Evolutionary conservation across 2,797 vertebrate genomes (phyloP).

Genomic region (Pristis pectinata): DNA sequence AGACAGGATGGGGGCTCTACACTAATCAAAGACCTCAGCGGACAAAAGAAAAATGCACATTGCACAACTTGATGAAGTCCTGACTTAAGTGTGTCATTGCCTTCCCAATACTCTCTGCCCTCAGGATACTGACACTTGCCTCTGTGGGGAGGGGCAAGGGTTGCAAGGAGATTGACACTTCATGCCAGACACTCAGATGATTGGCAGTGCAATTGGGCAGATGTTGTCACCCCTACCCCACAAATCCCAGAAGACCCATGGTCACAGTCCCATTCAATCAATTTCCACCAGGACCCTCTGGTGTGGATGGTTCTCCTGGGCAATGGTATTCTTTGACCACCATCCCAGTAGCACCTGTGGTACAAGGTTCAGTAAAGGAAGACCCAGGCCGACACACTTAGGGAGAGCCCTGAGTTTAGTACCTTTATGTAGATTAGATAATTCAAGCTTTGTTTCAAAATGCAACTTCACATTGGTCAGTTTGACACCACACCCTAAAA

Average conservation of each 20-base stretch:
- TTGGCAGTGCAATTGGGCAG: background rate
- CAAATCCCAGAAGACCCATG: background rate
- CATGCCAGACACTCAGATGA: background rate
- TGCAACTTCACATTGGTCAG: background rate
- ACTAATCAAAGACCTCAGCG: background rate
- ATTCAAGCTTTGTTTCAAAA: background rate
- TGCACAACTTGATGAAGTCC: background rate
- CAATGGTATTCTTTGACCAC: background rate
- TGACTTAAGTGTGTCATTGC: background rate
- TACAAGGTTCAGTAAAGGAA: background rate
- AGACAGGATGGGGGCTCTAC: background rate
- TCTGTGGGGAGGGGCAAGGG: no score
- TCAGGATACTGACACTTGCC: background rate
- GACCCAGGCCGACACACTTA: background rate
- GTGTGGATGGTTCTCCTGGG: no score
- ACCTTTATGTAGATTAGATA: background rate
- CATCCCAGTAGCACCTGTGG: background rate
- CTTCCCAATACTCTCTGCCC: background rate
- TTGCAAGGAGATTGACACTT: background rate
- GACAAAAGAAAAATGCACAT: background rate
- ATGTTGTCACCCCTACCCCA: background rate
- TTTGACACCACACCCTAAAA: background rate
- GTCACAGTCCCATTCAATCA: background rate
- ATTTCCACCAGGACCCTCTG: background rate
- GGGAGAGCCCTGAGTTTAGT: background rate